A percentile compares a stretch with the other conserved stretches of the same genome.
Conservation (phyloP, 2,888 invertebrate genomes). For the Patella caerulea region DNA sequence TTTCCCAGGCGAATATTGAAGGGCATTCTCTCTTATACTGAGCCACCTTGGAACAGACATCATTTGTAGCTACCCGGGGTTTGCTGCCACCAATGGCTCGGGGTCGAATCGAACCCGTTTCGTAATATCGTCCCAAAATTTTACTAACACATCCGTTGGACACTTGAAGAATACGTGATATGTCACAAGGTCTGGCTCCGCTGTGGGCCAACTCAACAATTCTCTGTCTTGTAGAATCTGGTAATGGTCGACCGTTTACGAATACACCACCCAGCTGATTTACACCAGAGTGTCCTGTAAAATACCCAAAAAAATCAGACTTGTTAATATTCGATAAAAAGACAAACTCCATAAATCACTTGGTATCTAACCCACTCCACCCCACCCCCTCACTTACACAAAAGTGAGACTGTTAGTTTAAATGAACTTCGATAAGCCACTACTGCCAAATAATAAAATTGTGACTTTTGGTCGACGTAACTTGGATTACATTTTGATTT, state of each 20-base stretch:
- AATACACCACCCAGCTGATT: conserved; percentile 98
- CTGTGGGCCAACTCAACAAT: conserved; percentile 95
- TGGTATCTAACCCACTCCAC: not conserved
- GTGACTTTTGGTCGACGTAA: too few relatives aligned
- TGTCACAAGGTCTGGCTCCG: conserved; percentile 96
- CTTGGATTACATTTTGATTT: too few relatives aligned
- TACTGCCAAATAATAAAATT: too few relatives aligned
- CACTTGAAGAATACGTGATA: conserved; percentile 93
- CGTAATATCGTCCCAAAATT: conserved; percentile 96
- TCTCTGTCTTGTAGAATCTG: conserved; percentile 91
- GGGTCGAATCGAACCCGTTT: conserved; percentile 95
- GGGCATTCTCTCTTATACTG: conserved; percentile 95
- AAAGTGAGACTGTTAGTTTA: not conserved
- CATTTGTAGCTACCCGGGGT: conserved; percentile 95
- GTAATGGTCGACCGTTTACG: conserved; percentile 95
- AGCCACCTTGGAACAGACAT: conserved; percentile 94
- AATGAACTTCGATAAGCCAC: too few relatives aligned
- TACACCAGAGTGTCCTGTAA: conserved; percentile 93
- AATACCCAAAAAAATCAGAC: not conserved
- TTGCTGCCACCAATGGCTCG: conserved; percentile 96
- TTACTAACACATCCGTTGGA: conserved; percentile 98
- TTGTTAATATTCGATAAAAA: too few relatives aligned
- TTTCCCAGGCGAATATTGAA: conserved; percentile 97
- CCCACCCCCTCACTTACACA: too few relatives aligned
- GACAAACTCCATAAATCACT: not conserved